Conservation (phyloP, 2,797 vertebrate genomes). For the Delichon dasypus region DNA sequence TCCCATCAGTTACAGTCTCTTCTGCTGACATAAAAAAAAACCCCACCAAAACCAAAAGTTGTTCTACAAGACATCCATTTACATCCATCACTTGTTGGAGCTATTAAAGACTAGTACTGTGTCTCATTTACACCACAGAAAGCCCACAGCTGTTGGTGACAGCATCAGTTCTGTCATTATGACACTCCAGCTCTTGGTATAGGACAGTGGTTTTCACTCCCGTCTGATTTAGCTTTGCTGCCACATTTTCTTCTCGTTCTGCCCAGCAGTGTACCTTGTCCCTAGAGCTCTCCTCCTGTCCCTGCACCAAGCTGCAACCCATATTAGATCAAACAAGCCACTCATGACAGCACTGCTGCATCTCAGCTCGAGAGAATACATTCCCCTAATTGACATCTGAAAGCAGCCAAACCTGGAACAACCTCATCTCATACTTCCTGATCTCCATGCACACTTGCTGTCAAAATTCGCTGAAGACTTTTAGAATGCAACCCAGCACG, state of each 20-base stretch:
- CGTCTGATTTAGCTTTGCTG: background rate
- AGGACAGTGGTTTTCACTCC: background rate
- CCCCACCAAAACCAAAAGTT: background rate
- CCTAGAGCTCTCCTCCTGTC: background rate
- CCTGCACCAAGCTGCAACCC: background rate
- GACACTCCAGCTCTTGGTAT: background rate
- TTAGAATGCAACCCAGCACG: fast-evolving
- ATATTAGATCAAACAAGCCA: background rate
- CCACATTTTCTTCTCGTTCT: background rate
- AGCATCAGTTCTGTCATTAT: background rate
- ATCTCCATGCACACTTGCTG: background rate
- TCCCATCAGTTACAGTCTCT: background rate
- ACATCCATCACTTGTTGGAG: background rate
- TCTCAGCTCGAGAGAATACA: background rate
- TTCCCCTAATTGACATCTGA: background rate
- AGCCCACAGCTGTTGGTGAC: background rate
- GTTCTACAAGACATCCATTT: background rate
- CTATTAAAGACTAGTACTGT: background rate
- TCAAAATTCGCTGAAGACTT: background rate
- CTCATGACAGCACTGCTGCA: fast-evolving
- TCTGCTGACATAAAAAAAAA: background rate
- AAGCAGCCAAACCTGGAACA: background rate
- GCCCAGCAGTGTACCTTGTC: fast-evolving
- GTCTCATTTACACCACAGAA: background rate
- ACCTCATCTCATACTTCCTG: background rate